Base-by-base conservation (phyloP, 1,140 invertebrate species). In the Dendrolimus punctatus region DNA sequence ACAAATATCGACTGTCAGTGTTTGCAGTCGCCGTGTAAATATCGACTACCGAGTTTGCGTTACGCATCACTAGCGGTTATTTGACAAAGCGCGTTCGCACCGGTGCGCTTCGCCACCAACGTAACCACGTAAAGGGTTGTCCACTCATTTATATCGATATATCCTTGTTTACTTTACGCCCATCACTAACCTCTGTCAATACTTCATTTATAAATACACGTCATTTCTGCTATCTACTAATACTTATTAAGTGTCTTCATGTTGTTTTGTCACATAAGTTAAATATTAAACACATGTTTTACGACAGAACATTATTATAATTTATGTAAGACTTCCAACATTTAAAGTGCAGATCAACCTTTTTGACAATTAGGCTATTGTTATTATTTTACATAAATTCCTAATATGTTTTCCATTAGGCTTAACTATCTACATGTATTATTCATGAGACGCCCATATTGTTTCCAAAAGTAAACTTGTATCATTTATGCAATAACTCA, bases 21-120 rank as follows among this genome's bases (percentile, higher is more conserved):
- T 86, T 86, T 86, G 70, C 75, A 64, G 75, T 83, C 69, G 61
- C 62, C 58, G 68, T 55, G 77, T 74, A 80, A 85, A 85, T 71
- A 86, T 84, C 83, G 83, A 84, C 78, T 78, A 68, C 64, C 62
- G 60, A 73, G 79, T 84, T 86, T 84, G 83, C 79, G 83, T 84
- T 86, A 82, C 80, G 83, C 83, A 86, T 86, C 83, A 86, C 83
- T 84, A 86, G 72, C 69, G 52, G 60, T 62, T 85, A 77, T 86
- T 84, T 85, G 75, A 58, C 59, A 60, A 71, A 55, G 67, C 68
- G 65, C 68, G 57, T 38, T 23, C 57, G 71, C 64, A 63, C 62
- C 58, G 66, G 65, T 38, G 37, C 57, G 71, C 64, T 63, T 63
- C 58, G 66, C 64, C 57, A 65, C 68, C 70, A 69, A 71, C 64